Conservation (phyloP, 2,113 vertebrate genomes). For the Columbina picui region DNA sequence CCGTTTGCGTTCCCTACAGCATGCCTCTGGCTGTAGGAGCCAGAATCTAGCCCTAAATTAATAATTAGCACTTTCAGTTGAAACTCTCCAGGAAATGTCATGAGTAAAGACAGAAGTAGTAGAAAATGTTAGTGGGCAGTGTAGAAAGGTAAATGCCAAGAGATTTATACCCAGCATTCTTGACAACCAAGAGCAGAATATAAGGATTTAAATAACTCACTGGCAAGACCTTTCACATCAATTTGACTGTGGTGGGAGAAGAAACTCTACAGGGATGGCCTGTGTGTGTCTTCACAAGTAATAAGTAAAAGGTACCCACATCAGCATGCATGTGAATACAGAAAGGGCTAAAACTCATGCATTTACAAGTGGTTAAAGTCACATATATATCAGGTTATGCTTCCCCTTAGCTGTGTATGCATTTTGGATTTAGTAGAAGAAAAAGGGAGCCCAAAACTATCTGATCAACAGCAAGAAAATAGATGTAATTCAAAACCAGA, state of each 20-base stretch:
- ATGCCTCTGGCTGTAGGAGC: slow-evolving; percentile 67
- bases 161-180: slow-evolving; percentile 45
- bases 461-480: not conserved
- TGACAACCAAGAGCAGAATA: slow-evolving; percentile 44
- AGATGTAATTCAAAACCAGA: not conserved
- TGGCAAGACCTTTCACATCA: slow-evolving; percentile 53
- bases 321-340: slow-evolving; percentile 16
- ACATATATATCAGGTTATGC: not conserved
- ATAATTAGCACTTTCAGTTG: slow-evolving; percentile 61
- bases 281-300: not conserved
- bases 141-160: slow-evolving; percentile 21
- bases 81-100: slow-evolving; percentile 47
- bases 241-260: slow-evolving; percentile 50
- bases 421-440: not conserved
- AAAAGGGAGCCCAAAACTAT: not conserved
- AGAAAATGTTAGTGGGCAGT: slow-evolving; percentile 53
- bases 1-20: slow-evolving; percentile 60
- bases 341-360: not conserved
- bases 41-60: slow-evolving; percentile 70
- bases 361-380: not conserved
- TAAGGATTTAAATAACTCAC: slow-evolving; percentile 55
- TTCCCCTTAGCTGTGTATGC: not conserved
- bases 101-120: slow-evolving; percentile 25
- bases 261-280: slow-evolving; percentile 19
- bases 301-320: not conserved